Base-by-base conservation (phyloP, 2,113 vertebrate genomes). In the Neotoma lepida region DNA sequence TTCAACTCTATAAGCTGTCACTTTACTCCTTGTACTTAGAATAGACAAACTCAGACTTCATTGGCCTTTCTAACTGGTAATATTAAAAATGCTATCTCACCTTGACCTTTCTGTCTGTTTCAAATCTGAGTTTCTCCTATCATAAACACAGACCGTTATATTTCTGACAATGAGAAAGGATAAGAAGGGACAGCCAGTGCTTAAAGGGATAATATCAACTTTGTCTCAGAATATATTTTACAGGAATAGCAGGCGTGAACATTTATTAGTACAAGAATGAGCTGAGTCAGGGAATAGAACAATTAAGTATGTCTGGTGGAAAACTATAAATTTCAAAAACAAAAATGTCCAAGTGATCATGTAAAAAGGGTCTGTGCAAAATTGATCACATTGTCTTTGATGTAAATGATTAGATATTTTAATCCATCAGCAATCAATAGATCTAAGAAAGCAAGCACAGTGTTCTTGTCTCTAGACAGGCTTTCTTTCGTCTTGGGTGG, bases 351-450 rank as follows among this genome's bases (percentile, higher is more conserved):
- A 87, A 95, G 44, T 95, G 73, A 54, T 94, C 86, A 94, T 95
- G 94, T 84, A n/a, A 66, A 63, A 76, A 39, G 90, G 2, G n/a
- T 63, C 58, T 89, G 10, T 88, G 39, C 91, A 95, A 96, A 96
- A 96, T 96, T 95, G 78, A 94, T 97, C 91, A 24, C 0, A 26
- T 74, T 90, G 35, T 82, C 63, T 96, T 77, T 41, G 0, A 90
- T 93, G 66, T 96, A 46, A 95, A 22, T 92, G 95, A 94, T 88
- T 95, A 35, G 89, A 24, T 33, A 84, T 91, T 33, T 80, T 95
- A 90, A 39, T 88, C 95, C 63, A 81, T 94, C 66, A 26, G 54
- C 54, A 96, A 97, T 96, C 92, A 86, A 54, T 80, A 96, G 90
- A 74, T 33, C 54, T 97, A 2, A 71, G 61, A 95, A 96, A 68